These are phyloP conservation scores for Anguilla megastoma DNA, from an alignment of 2,797 vertebrate genomes.

Conservation along the genomic window DNA sequence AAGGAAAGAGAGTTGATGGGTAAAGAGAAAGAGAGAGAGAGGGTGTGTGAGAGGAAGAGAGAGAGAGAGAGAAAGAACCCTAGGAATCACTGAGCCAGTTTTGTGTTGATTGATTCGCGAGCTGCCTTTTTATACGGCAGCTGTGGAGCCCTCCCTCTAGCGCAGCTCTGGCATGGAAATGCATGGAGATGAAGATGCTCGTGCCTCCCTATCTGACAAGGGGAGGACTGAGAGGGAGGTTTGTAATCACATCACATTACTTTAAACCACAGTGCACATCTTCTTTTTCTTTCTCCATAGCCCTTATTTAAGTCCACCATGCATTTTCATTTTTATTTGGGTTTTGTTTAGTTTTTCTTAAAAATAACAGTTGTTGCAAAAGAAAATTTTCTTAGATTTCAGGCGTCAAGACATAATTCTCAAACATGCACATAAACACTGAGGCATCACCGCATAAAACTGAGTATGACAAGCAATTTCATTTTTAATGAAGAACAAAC, in stretches of 20 bases:
- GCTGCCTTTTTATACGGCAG: slow-evolving; percentile 41
- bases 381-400: neutral
- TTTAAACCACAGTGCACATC: neutral
- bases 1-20: slow-evolving; percentile 34
- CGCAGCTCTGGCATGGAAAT: slow-evolving; percentile 32
- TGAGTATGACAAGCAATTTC: neutral
- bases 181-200: slow-evolving; percentile 43
- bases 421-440: neutral
- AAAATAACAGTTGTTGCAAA: neutral
- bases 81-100: slow-evolving; percentile 28
- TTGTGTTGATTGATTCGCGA: slow-evolving; percentile 33
- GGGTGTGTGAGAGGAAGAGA: neutral
- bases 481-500: neutral
- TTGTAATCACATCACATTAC: slow-evolving; percentile 24
- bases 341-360: neutral
- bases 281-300: neutral
- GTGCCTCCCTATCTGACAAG: slow-evolving; percentile 31
- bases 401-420: neutral
- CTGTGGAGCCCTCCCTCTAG: slow-evolving; percentile 30
- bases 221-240: slow-evolving; percentile 26
- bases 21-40: slow-evolving; percentile 20
- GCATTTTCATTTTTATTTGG: neutral
- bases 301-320: neutral
- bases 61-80: slow-evolving; percentile 13
- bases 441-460: neutral